Evolutionary conservation across 2,113 vertebrate genomes (phyloP).

Genomic region (Pipra filicauda): DNA sequence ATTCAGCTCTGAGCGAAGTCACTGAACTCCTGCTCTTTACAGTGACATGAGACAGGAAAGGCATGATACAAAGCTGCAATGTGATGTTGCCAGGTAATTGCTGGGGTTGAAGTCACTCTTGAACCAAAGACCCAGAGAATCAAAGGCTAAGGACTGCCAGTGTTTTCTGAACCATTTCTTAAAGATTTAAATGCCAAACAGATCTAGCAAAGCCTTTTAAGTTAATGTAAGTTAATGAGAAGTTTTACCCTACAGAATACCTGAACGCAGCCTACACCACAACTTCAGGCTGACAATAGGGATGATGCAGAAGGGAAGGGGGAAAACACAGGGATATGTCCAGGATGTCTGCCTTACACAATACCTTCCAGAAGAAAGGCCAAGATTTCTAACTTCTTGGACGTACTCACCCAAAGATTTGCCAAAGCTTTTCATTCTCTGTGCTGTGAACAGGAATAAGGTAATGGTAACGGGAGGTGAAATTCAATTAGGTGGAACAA

Average conservation of each 20-base stretch:
- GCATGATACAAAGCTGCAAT: not conserved
- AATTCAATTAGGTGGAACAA: conserved; percentile 66
- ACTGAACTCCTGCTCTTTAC: not conserved
- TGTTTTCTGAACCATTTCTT: not conserved
- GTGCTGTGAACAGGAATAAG: conserved; percentile 49
- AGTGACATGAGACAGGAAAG: not conserved
- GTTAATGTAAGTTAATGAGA: not conserved
- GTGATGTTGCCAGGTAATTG: not conserved
- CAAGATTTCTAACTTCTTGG: conserved; percentile 59
- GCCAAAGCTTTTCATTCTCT: conserved; percentile 57
- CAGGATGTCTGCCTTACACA: conserved; percentile 50
- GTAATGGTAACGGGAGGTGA: conserved; percentile 51
- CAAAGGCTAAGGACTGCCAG: not conserved
- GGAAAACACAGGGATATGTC: not conserved
- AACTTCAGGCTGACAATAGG: not conserved
- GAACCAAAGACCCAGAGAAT: not conserved
- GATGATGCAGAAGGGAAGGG: not conserved
- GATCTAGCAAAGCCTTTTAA: not conserved
- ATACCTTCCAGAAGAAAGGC: conserved; percentile 60
- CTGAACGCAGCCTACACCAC: not conserved
- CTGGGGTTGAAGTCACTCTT: not conserved
- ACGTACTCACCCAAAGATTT: not conserved
- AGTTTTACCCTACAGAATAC: not conserved
- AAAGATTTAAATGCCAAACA: not conserved
- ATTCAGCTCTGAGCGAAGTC: not conserved